Percentiles rank a stretch among this genome's conserved stretches.
These are phyloP conservation scores for Neolamprologus longior DNA, from an alignment of 2,113 vertebrate genomes.

Conservation along the genomic window DNA sequence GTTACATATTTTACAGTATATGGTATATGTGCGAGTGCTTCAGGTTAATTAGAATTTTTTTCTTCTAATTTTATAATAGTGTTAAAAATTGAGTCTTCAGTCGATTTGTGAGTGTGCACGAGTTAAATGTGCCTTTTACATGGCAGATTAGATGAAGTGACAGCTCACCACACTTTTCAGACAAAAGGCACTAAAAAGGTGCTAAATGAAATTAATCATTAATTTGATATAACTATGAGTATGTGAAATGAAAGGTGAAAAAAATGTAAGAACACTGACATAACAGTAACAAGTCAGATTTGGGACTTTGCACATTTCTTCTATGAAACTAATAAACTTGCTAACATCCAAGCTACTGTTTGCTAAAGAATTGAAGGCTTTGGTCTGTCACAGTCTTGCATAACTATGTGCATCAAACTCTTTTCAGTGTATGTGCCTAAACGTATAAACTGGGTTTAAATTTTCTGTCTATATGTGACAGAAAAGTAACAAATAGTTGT, in stretches of 20 bases:
- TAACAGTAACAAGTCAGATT: not conserved
- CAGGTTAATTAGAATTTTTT: conserved; percentile 39
- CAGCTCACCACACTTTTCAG: not conserved
- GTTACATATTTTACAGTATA: conserved; percentile 1
- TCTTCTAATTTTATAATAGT: not conserved
- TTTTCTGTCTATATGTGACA: not conserved
- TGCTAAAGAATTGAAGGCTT: not conserved
- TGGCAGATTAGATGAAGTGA: not conserved
- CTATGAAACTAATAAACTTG: not conserved
- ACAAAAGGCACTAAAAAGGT: not conserved
- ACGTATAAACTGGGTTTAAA: not conserved
- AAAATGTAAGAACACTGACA: not conserved
- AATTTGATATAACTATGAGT: not conserved
- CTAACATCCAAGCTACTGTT: not conserved
- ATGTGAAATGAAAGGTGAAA: not conserved
- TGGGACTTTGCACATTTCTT: not conserved
- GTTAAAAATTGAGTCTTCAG: not conserved
- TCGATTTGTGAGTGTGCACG: not conserved
- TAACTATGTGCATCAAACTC: not conserved
- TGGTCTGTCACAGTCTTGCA: not conserved
- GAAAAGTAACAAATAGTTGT: not conserved
- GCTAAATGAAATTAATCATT: not conserved
- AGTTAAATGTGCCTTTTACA: not conserved
- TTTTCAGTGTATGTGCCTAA: not conserved
- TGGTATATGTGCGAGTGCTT: not conserved